Percentiles rank a stretch among this genome's conserved stretches.
Evolutionary conservation across 2,797 vertebrate species (phyloP).

Genomic region (Pterois miles): DNA sequence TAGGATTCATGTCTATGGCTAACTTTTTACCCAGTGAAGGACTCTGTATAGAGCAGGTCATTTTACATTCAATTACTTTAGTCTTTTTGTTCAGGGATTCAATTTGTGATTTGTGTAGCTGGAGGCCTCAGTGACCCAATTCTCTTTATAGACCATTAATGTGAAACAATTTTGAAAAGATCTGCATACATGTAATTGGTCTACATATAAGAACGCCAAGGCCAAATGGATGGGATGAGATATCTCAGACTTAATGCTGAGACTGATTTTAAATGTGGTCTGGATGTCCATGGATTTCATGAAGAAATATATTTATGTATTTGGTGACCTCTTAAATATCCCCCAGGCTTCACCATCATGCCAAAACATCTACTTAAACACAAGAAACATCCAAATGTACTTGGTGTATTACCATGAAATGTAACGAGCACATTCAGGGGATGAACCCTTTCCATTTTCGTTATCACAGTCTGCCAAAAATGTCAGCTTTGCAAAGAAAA

Average conservation of each 20-base stretch:
- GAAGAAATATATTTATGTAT: not conserved
- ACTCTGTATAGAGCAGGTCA: not conserved
- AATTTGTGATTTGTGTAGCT: conserved; percentile 52
- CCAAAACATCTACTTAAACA: not conserved
- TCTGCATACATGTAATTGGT: conserved; percentile 30
- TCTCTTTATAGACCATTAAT: conserved; percentile 55
- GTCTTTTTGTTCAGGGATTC: conserved; percentile 47
- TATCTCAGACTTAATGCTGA: not conserved
- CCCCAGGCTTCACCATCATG: not conserved
- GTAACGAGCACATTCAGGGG: not conserved
- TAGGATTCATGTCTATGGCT: not conserved
- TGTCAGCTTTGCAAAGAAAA: not conserved
- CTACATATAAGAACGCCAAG: conserved; percentile 10
- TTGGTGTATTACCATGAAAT: not conserved
- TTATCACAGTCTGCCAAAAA: not conserved
- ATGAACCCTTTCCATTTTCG: not conserved
- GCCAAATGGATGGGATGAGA: conserved; percentile 9
- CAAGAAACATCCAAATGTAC: not conserved
- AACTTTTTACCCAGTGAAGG: not conserved
- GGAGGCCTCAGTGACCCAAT: conserved; percentile 57
- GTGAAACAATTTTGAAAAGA: conserved; percentile 40
- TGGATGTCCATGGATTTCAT: not conserved
- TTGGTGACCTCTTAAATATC: not conserved
- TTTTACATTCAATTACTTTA: conserved; percentile 20
- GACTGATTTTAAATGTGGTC: not conserved